A percentile compares a stretch with the other conserved stretches of the same genome.
Conservation (phyloP, 1,140 invertebrate species). For the Callitettix versicolor region DNA sequence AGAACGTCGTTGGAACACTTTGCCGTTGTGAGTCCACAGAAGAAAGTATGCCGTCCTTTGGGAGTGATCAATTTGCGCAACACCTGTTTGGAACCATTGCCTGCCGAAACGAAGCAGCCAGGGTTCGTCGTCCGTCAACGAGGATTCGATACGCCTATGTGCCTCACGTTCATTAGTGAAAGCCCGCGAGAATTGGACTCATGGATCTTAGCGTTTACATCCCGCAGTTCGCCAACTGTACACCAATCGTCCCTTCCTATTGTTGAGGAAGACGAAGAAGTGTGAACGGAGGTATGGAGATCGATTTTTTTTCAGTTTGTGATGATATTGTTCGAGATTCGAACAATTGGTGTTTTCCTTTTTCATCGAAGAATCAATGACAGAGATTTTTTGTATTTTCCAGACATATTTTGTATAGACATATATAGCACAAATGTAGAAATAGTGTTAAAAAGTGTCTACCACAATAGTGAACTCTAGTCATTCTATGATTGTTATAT, state of each 20-base stretch:
- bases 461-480: too few relatives aligned
- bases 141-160: conserved; percentile 47
- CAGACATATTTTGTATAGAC: too few relatives aligned
- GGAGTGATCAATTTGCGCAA: conserved; percentile 51
- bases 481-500: too few relatives aligned
- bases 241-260: conserved; percentile 47
- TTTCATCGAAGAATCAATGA: too few relatives aligned
- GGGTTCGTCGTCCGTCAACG: conserved; percentile 47
- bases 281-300: conserved; percentile 27
- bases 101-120: conserved; percentile 32
- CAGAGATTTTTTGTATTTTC: too few relatives aligned
- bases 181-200: conserved; percentile 45
- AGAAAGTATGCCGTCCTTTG: conserved; percentile 47
- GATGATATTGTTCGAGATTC: too few relatives aligned
- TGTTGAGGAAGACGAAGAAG: conserved; percentile 49
- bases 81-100: conserved; percentile 40
- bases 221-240: conserved; percentile 36
- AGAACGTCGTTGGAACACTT: conserved; percentile 54
- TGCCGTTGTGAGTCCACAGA: conserved; percentile 52
- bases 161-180: conserved; percentile 44
- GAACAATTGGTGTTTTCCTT: too few relatives aligned
- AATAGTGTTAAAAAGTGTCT: too few relatives aligned
- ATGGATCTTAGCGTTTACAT: conserved; percentile 49
- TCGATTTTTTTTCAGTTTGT: too few relatives aligned
- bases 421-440: too few relatives aligned